phyloP scores from a whole-genome alignment of 2,113 vertebrate genomes.

The Paraplagusia blochii region DNA sequence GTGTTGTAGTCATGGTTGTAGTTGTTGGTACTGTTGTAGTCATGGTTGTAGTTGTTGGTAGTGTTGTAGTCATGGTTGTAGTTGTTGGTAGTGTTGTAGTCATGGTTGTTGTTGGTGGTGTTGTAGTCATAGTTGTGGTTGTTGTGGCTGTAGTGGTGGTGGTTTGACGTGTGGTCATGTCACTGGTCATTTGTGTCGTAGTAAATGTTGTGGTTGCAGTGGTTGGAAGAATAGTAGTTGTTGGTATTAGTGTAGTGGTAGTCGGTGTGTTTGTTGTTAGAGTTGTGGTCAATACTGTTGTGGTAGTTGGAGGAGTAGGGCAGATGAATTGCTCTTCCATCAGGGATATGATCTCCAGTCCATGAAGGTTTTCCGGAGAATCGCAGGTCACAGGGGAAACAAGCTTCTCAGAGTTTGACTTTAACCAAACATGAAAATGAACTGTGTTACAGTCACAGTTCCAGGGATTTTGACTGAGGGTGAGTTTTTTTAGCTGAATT shows the following conservation, averaged over 20 bases:
- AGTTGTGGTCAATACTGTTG: not conserved
- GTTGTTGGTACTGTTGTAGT: not conserved
- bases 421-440: constrained; percentile 67
- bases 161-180: not conserved
- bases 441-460: constrained; percentile 81
- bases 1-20: not conserved
- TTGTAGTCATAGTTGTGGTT: not conserved
- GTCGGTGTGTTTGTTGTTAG: constrained; percentile 7
- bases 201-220: not conserved
- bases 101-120: not conserved
- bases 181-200: not conserved
- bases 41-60: not conserved
- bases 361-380: constrained; percentile 64
- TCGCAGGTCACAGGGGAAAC: constrained; percentile 57
- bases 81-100: not conserved
- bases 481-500: constrained; percentile 61
- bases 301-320: constrained; percentile 12
- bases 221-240: not conserved
- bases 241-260: not conserved
- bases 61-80: constrained; percentile 3
- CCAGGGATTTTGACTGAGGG: constrained; percentile 79
- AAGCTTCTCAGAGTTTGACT: constrained; percentile 47
- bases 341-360: constrained; percentile 48
- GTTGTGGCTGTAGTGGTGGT: not conserved
- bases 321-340: constrained; percentile 69